Percentiles rank a stretch among this genome's conserved stretches.
Evolutionary conservation across 2,888 invertebrate genomes (phyloP).

Genomic region (Cyaniris semiargus): DNA sequence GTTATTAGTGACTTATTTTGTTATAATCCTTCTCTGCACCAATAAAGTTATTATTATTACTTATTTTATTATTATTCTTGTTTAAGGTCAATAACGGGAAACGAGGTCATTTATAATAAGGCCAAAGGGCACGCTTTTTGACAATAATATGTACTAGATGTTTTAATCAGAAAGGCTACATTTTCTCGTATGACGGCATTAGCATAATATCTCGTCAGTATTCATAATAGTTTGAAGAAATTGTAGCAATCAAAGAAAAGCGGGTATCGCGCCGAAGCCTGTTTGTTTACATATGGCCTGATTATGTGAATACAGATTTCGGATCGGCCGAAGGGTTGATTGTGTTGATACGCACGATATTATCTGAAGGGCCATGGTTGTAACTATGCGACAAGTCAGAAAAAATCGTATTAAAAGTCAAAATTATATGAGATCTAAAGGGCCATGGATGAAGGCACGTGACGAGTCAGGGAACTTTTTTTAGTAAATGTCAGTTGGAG

Average conservation of each 20-base stretch:
- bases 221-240: slow-evolving; percentile 24
- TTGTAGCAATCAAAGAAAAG: slow-evolving; percentile 16
- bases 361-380: background rate
- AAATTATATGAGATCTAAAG: too few species aligned
- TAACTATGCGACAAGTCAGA: background rate
- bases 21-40: too few species aligned
- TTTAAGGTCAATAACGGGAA: background rate
- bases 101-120: background rate
- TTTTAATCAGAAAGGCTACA: slow-evolving; percentile 3
- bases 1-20: too few species aligned
- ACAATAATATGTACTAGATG: background rate
- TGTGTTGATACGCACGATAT: background rate
- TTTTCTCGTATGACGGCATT: slow-evolving; percentile 1
- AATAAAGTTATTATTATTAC: too few species aligned
- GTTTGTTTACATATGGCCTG: background rate
- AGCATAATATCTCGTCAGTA: slow-evolving; percentile 20
- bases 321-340: background rate
- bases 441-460: too few species aligned
- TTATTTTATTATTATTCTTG: too few species aligned
- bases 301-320: slow-evolving; percentile 3
- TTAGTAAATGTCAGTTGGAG: too few species aligned
- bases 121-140: background rate
- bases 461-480: too few species aligned
- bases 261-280: background rate
- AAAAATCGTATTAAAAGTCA: background rate